Percentiles rank a stretch among this genome's conserved stretches.
These are phyloP conservation scores for Euclidia mi DNA, from an alignment of 2,888 invertebrate genomes.

Conservation along the genomic window DNA sequence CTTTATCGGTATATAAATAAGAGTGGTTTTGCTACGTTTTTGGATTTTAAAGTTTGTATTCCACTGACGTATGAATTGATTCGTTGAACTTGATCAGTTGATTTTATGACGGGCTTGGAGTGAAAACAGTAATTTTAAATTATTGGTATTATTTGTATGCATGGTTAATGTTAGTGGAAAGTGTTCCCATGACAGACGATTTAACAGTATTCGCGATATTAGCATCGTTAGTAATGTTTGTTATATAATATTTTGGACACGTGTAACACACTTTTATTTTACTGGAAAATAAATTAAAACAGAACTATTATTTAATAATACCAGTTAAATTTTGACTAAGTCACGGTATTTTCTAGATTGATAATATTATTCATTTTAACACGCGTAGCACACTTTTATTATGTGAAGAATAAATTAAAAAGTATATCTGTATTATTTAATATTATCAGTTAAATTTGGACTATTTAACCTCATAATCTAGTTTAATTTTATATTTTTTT, in stretches of 20 bases:
- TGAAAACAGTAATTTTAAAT: slow-evolving; percentile 56
- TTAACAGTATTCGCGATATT: slow-evolving; percentile 31
- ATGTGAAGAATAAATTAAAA: too few relatives aligned
- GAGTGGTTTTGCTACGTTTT: slow-evolving; percentile 19
- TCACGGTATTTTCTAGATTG: not conserved
- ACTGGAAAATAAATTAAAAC: too few relatives aligned
- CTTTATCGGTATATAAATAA: not conserved
- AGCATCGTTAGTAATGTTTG: not conserved
- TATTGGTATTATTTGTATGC: slow-evolving; percentile 47
- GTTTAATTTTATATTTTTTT: too few relatives aligned
- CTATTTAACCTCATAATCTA: too few relatives aligned
- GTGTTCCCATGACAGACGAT: slow-evolving; percentile 52
- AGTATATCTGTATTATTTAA: too few relatives aligned
- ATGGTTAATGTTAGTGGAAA: slow-evolving; percentile 48
- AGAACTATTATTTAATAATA: too few relatives aligned
- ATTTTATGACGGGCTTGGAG: slow-evolving; percentile 50
- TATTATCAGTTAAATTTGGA: too few relatives aligned
- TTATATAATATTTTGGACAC: not conserved
- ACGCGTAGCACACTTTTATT: not conserved
- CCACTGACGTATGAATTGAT: slow-evolving; percentile 63
- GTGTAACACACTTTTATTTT: too few relatives aligned
- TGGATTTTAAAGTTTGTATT: slow-evolving; percentile 19
- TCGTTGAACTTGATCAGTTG: slow-evolving; percentile 62
- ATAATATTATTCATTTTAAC: not conserved
- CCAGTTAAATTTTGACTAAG: too few relatives aligned